A percentile compares a stretch with the other conserved stretches of the same genome.
These are phyloP conservation scores for Noturus placidus DNA, from an alignment of 2,113 vertebrate species.

Conservation along the genomic window DNA sequence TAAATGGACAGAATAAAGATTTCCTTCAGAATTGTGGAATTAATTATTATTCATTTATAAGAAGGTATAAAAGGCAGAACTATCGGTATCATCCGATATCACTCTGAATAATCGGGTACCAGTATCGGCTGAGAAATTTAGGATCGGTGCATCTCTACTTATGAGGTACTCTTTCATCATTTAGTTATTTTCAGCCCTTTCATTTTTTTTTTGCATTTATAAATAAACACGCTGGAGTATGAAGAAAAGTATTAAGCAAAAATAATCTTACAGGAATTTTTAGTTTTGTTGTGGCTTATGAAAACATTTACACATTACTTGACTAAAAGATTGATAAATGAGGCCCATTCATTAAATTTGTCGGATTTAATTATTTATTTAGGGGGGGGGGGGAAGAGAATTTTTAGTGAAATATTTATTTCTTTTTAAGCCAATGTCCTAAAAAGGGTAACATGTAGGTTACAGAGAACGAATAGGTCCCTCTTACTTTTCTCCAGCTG, in stretches of 20 bases:
- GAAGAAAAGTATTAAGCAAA: background rate
- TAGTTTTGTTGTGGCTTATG: background rate
- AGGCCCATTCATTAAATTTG: background rate
- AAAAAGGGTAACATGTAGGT: background rate
- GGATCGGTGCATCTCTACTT: no score
- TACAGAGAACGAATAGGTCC: constrained; percentile 3
- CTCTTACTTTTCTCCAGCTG: background rate
- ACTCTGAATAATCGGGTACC: no score
- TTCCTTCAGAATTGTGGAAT: no score
- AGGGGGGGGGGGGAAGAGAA: no score
- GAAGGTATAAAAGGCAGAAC: no score
- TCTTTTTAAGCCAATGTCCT: background rate
- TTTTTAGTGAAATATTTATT: background rate
- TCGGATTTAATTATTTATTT: background rate
- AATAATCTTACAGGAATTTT: background rate
- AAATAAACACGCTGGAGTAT: no score
- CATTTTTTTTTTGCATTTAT: background rate
- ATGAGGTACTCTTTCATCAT: background rate
- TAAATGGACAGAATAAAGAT: no score
- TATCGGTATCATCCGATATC: no score
- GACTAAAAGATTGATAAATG: background rate
- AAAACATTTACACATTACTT: background rate
- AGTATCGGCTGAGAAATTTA: no score
- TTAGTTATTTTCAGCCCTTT: background rate
- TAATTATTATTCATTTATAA: no score